Evolutionary conservation across 2,113 vertebrate genomes (phyloP), one percentile per base, ranked within the genome.

Genomic region (Cryptomyrus ogoouensis): DNA sequence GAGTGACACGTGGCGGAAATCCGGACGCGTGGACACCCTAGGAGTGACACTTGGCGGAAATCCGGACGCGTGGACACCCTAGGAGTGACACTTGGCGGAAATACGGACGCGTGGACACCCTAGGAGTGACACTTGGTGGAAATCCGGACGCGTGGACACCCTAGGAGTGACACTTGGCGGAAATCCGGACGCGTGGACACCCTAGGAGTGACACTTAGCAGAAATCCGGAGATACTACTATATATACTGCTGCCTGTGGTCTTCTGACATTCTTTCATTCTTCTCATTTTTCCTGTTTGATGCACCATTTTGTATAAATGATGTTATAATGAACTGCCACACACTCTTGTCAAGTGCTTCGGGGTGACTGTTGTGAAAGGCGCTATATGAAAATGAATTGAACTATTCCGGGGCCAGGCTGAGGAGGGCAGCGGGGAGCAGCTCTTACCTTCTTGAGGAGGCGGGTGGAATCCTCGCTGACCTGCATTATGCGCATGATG

Each of bases 401-500:
- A 58, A 58, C 21, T 24, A 62, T 62, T 62, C 27, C 9, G 12
- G 0, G 12, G 27, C n/a, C 66, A 31, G 27, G 27, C 66, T 44
- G 53, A 46, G 10, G 3, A 21, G 15, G 87, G 39, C 7, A 19
- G 0, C 3, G 2, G 0, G 21, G n/a, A 6, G 31, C 39, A 46
- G 44, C 19, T 7, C 92, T 93, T 80, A 99, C 98, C 98, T 99
- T 99, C 94, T 99, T 99, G 91, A 99, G 97, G 91, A 99, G 97
- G 56, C 98, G 96, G 3, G 98, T 98, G n/a, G 98, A 99, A 93
- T 99, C 98, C 93, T 99, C 98, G 0, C 98, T 98, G 93, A 99
- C 98, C 95, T 99, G 98, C 98, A 99, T 99, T 95, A 99, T 99
- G 83, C 98, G 96, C 98, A 99, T 99, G 91, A 99, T 99, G 92